phyloP scores from a whole-genome alignment of 2,888 invertebrate species.

The Mesochorus sp. region DNA sequence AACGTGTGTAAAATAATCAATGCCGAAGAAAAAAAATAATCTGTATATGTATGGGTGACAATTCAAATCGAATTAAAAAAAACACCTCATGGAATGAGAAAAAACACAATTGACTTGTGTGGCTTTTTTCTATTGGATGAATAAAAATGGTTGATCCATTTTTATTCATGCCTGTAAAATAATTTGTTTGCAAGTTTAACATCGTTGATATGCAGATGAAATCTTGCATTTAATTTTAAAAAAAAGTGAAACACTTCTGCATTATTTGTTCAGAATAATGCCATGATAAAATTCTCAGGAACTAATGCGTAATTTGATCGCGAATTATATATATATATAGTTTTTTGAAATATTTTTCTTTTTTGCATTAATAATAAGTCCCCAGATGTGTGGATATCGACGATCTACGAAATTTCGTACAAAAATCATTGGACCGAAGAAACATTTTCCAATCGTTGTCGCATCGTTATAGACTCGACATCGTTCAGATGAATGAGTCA shows the following conservation, averaged over 20 bases:
- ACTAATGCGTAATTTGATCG: too few relatives aligned
- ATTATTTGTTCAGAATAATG: too few relatives aligned
- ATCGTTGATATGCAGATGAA: too few relatives aligned
- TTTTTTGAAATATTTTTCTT: too few relatives aligned
- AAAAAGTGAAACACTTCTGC: too few relatives aligned
- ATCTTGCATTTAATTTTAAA: too few relatives aligned
- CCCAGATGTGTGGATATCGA: too few relatives aligned
- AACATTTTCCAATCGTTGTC: conserved; percentile 25
- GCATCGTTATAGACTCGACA: conserved; percentile 46
- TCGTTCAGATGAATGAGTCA: conserved; percentile 65
- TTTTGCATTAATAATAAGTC: too few relatives aligned
- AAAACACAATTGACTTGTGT: neutral
- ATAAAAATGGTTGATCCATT: neutral
- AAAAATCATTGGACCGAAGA: conserved; percentile 16
- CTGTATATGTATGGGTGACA: neutral
- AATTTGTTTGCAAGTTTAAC: neutral
- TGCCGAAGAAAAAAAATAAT: neutral
- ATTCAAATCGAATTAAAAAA: neutral
- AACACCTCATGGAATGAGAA: neutral
- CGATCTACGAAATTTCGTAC: too few relatives aligned
- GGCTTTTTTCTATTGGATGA: neutral
- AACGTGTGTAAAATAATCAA: neutral
- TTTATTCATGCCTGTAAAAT: neutral
- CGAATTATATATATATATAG: too few relatives aligned
- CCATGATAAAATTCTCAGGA: too few relatives aligned